These are phyloP conservation scores for Hirundichthys speculiger DNA, from an alignment of 2,113 vertebrate genomes.

Conservation along the genomic window DNA sequence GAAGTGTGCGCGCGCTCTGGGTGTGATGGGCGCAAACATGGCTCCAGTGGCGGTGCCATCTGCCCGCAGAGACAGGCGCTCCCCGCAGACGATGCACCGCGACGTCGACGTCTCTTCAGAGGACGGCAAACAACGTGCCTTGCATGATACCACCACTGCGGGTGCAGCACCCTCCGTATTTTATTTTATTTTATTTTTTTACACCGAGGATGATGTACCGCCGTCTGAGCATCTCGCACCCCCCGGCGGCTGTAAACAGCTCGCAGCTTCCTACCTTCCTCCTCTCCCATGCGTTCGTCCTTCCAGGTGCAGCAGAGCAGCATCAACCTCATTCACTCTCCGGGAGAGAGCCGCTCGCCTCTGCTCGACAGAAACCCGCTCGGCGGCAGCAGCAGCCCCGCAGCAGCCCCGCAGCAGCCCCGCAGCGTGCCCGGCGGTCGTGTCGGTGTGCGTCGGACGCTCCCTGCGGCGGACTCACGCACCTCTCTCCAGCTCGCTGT, in stretches of 20 bases:
- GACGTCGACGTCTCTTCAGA: background rate
- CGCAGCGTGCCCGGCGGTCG: slow-evolving; percentile 4
- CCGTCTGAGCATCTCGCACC: slow-evolving; percentile 23
- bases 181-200: no score
- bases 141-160: background rate
- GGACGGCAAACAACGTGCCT: background rate
- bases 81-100: background rate
- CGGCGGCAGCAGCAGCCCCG: background rate
- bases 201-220: slow-evolving; percentile 7
- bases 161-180: slow-evolving; percentile 11
- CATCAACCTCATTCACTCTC: slow-evolving; percentile 92
- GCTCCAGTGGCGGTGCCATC: slow-evolving; percentile 34
- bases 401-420: no score
- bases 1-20: slow-evolving; percentile 6
- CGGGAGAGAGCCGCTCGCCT: slow-evolving; percentile 60
- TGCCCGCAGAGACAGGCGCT: slow-evolving; percentile 22
- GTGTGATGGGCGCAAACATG: slow-evolving; percentile 37
- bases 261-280: slow-evolving; percentile 85
- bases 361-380: slow-evolving; percentile 54
- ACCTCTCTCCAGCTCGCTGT: slow-evolving; percentile 53
- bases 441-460: slow-evolving; percentile 30
- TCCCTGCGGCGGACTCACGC: slow-evolving; percentile 22
- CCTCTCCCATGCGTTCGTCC: slow-evolving; percentile 96
- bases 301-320: slow-evolving; percentile 96
- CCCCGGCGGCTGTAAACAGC: slow-evolving; percentile 14